Evolutionary conservation across 1,140 invertebrate genomes (phyloP).

Genomic region (Stenopsyche tienmushanensis): DNA sequence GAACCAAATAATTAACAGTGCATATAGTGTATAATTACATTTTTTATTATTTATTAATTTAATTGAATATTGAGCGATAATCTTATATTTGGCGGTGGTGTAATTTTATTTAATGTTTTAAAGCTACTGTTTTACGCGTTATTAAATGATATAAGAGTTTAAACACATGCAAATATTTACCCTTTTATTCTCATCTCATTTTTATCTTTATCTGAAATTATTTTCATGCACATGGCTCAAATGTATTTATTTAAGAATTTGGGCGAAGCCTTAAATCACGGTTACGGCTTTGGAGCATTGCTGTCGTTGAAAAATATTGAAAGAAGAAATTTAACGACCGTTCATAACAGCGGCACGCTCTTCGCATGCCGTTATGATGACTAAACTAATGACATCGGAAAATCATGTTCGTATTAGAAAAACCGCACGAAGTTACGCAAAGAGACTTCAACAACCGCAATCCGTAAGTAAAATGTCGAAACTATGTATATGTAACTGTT

Average conservation of each 20-base stretch:
- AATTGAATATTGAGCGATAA: too few relatives aligned
- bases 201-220: neutral
- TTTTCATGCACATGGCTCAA: neutral
- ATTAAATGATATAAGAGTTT: too few relatives aligned
- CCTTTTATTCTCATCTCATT: neutral
- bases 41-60: too few relatives aligned
- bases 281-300: conserved; percentile 7
- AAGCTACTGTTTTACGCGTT: too few relatives aligned
- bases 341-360: conserved; percentile 13
- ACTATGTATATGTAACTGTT: neutral
- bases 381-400: conserved; percentile 4
- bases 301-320: conserved; percentile 6
- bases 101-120: too few relatives aligned
- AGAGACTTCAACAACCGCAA: neutral
- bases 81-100: too few relatives aligned
- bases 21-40: too few relatives aligned
- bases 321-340: conserved; percentile 12
- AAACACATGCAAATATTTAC: neutral
- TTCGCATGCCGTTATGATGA: conserved; percentile 21
- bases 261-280: neutral
- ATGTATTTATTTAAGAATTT: neutral
- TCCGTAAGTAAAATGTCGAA: neutral
- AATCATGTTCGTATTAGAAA: neutral
- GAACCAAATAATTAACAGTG: too few relatives aligned
- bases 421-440: neutral